phyloP scores from a whole-genome alignment of 2,888 invertebrate species.

The Pheosia gnoma region DNA sequence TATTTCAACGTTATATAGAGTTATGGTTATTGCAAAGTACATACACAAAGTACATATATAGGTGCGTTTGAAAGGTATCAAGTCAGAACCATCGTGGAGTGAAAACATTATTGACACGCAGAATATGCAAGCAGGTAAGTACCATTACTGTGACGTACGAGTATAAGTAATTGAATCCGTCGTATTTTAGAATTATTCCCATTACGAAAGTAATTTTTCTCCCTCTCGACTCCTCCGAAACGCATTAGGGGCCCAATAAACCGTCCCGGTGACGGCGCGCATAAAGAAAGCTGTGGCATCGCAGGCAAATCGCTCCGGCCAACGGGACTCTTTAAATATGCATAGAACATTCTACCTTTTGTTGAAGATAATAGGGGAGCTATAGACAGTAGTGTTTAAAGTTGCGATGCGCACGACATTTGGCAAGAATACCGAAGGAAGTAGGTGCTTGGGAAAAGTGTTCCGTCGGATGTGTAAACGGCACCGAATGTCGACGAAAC shows the following conservation, averaged over 20 bases:
- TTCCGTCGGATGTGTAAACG: conserved; percentile 55
- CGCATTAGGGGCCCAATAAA: conserved; percentile 52
- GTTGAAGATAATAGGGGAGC: conserved; percentile 6
- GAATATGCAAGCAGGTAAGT: background rate
- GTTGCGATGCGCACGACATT: conserved; percentile 43
- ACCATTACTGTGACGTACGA: background rate
- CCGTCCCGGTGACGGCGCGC: conserved; percentile 41
- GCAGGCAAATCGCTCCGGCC: conserved; percentile 38
- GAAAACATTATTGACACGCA: background rate
- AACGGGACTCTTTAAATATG: conserved; percentile 7
- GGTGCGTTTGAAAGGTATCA: background rate
- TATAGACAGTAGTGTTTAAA: background rate
- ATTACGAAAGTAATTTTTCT: conserved; percentile 25
- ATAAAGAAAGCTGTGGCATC: conserved; percentile 43
- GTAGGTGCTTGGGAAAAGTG: conserved; percentile 36
- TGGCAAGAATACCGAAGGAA: conserved; percentile 45
- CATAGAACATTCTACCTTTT: conserved; percentile 14
- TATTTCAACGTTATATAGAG: too few relatives aligned
- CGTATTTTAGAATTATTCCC: conserved; percentile 7
- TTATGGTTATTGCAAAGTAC: too few relatives aligned
- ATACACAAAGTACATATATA: too few relatives aligned
- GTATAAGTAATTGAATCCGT: conserved; percentile 7
- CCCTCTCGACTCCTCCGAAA: conserved; percentile 28
- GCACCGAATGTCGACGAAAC: conserved; percentile 20
- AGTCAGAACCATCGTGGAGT: background rate